These are phyloP conservation scores for Gymnogyps californianus DNA, from an alignment of 2,113 vertebrate genomes.

Conservation along the genomic window DNA sequence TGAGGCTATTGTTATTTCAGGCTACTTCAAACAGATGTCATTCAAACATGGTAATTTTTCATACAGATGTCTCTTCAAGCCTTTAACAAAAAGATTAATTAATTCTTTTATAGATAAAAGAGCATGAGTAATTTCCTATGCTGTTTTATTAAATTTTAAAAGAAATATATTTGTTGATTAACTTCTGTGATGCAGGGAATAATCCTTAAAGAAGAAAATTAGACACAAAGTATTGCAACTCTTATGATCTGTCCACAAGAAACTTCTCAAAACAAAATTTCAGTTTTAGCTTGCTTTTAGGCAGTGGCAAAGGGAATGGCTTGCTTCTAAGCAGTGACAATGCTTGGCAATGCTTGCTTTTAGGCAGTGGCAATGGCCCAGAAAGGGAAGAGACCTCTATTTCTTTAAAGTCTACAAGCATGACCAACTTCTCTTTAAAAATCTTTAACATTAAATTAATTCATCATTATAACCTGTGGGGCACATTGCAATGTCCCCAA, in stretches of 20 bases:
- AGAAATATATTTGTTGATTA: neutral
- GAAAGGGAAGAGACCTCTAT: neutral
- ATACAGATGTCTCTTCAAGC: neutral
- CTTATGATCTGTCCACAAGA: neutral
- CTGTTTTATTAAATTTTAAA: neutral
- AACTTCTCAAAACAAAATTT: neutral
- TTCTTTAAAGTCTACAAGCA: neutral
- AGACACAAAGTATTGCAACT: neutral
- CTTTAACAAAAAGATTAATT: neutral
- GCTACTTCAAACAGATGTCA: neutral
- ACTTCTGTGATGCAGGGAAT: neutral
- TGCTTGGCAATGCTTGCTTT: neutral
- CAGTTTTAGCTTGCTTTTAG: neutral
- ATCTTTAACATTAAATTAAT: neutral
- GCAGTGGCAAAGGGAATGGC: too few species aligned
- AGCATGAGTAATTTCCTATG: neutral
- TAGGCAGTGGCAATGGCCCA: neutral
- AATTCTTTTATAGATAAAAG: neutral
- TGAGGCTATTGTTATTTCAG: neutral
- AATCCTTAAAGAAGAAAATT: neutral
- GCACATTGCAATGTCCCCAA: too few species aligned
- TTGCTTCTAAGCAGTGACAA: neutral
- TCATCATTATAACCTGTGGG: neutral
- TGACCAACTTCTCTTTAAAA: neutral
- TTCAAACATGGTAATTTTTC: neutral